A percentile compares a stretch with the other conserved stretches of the same genome.
phyloP scores from a whole-genome alignment of 2,113 vertebrate genomes.

The Python bivittatus region DNA sequence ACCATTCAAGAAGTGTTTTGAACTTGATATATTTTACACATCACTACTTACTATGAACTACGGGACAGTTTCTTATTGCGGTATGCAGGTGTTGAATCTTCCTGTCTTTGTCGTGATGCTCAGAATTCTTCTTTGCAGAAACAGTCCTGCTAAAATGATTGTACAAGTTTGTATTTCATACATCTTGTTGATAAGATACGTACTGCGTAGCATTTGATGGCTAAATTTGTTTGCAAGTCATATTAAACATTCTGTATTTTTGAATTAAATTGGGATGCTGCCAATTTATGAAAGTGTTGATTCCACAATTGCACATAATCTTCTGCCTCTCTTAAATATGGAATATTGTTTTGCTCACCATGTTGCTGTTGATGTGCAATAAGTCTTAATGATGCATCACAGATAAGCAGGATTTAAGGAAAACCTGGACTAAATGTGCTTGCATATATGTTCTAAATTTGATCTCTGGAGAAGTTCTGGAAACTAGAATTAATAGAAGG shows the following conservation, averaged over 20 bases:
- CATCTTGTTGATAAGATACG: conserved; percentile 6
- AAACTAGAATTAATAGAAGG: neutral
- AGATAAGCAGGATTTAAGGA: conserved; percentile 7
- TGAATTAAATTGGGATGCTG: neutral
- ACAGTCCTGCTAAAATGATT: neutral
- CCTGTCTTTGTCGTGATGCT: neutral
- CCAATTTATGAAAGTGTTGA: neutral
- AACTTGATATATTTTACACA: neutral
- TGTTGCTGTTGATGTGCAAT: neutral
- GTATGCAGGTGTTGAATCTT: neutral
- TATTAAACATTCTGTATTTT: neutral
- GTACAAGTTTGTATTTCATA: conserved; percentile 3
- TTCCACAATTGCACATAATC: neutral
- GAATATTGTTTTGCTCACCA: neutral
- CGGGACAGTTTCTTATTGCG: neutral
- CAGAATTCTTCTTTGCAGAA: neutral
- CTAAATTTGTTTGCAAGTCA: neutral
- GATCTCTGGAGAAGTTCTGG: neutral
- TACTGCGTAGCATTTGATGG: neutral
- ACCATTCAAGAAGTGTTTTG: neutral
- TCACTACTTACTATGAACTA: neutral
- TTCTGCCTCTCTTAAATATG: neutral
- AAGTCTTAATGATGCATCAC: conserved; percentile 13
- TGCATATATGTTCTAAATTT: neutral
- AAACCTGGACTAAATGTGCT: neutral